phyloP scores from a whole-genome alignment of 1,140 invertebrate genomes.

The Microplitis mediator region DNA sequence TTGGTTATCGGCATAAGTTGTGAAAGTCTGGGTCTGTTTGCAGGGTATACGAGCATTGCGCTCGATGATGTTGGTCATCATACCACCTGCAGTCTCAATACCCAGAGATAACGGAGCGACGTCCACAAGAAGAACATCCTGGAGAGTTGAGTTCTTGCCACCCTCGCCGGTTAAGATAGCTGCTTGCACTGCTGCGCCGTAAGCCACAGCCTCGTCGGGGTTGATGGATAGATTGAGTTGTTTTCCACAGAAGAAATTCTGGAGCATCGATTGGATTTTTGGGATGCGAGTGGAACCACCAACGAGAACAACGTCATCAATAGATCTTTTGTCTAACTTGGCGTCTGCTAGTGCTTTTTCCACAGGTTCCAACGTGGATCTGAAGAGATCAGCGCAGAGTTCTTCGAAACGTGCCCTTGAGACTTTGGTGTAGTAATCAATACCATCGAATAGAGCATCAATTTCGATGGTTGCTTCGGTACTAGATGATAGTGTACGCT shows the following conservation, averaged over 20 bases:
- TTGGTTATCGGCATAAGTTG: slow-evolving; percentile 73
- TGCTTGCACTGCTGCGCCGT: slow-evolving; percentile 71
- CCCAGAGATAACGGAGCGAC: slow-evolving; percentile 70
- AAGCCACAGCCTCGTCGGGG: slow-evolving; percentile 72
- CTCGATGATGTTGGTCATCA: slow-evolving; percentile 67
- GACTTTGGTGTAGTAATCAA: slow-evolving; percentile 69
- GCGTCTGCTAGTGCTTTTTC: slow-evolving; percentile 77
- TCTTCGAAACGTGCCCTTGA: slow-evolving; percentile 70
- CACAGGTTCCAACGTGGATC: slow-evolving; percentile 65
- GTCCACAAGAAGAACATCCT: slow-evolving; percentile 74
- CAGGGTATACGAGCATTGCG: slow-evolving; percentile 70
- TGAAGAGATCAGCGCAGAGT: slow-evolving; percentile 68
- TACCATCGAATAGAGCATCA: slow-evolving; percentile 64
- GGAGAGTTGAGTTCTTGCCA: slow-evolving; percentile 64
- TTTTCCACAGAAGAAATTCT: slow-evolving; percentile 71
- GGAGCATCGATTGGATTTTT: slow-evolving; percentile 68
- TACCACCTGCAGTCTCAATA: slow-evolving; percentile 66
- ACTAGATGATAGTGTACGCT: slow-evolving; percentile 66
- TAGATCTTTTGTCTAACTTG: slow-evolving; percentile 72
- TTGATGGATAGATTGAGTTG: slow-evolving; percentile 72
- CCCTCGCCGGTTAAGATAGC: slow-evolving; percentile 66
- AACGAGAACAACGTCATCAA: slow-evolving; percentile 80
- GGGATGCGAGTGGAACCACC: slow-evolving; percentile 79
- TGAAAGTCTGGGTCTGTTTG: slow-evolving; percentile 70
- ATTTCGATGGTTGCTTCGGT: slow-evolving; percentile 67